Evolutionary conservation across 2,888 invertebrate genomes (phyloP).

Genomic region (Frankliniella intonsa): DNA sequence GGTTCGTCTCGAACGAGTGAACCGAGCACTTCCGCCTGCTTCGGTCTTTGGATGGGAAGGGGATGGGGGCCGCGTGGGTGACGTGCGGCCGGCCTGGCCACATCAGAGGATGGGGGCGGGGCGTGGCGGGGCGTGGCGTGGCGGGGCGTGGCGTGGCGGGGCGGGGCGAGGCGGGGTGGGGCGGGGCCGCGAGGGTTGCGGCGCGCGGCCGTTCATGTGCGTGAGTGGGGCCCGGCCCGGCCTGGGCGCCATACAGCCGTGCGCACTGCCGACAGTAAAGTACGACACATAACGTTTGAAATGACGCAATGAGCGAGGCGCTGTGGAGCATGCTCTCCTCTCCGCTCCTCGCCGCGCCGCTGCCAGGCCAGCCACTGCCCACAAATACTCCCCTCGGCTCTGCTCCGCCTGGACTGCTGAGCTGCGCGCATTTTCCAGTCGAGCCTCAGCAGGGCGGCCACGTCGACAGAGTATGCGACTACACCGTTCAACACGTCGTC

Average conservation of each 20-base stretch:
- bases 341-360: too few species aligned
- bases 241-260: not conserved
- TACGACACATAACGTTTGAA: too few species aligned
- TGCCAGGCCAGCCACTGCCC: too few species aligned
- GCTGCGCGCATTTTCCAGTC: too few species aligned
- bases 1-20: not conserved
- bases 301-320: too few species aligned
- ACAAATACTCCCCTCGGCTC: too few species aligned
- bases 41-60: not conserved
- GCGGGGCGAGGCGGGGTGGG: not conserved
- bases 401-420: too few species aligned
- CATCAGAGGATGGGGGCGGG: not conserved
- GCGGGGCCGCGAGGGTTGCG: not conserved
- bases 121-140: not conserved
- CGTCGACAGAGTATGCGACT: too few species aligned
- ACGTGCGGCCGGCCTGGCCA: not conserved
- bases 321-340: too few species aligned
- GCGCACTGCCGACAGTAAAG: too few species aligned
- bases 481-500: too few species aligned
- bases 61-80: not conserved
- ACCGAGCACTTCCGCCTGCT: slow-evolving; percentile 9
- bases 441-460: too few species aligned
- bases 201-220: not conserved
- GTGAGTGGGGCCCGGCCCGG: not conserved
- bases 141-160: not conserved